Evolutionary conservation across 2,797 vertebrate genomes (phyloP).

Genomic region (Nannoperca obscura): DNA sequence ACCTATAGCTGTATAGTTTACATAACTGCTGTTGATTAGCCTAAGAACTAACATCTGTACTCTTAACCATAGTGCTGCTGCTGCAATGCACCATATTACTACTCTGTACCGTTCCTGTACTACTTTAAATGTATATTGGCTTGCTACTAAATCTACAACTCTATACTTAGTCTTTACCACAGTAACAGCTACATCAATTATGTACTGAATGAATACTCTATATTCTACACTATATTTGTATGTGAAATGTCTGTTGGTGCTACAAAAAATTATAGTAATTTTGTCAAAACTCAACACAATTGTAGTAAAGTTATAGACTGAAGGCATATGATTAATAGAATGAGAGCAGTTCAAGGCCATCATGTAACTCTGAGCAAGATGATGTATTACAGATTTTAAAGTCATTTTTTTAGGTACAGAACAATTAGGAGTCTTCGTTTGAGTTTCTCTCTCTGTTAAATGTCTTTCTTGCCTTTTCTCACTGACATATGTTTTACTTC

Average conservation of each 20-base stretch:
- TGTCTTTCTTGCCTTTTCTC: background rate
- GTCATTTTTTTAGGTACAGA: background rate
- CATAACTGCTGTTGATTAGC: conserved; percentile 4
- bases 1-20: background rate
- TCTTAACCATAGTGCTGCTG: background rate
- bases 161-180: background rate
- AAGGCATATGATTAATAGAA: background rate
- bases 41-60: background rate
- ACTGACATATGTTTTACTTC: conserved; percentile 13
- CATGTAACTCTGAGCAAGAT: background rate
- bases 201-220: background rate
- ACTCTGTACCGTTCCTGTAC: background rate
- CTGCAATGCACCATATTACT: background rate
- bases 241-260: background rate
- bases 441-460: background rate
- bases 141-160: background rate
- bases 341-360: background rate
- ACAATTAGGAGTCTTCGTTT: background rate
- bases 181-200: background rate
- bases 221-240: background rate
- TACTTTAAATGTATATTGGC: background rate
- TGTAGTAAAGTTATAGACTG: background rate
- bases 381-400: background rate
- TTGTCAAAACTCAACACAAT: background rate
- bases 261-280: background rate